A percentile compares a stretch with the other conserved stretches of the same genome.
phyloP scores from a whole-genome alignment of 2,888 invertebrate genomes.

The Nesidiocoris tenuis region DNA sequence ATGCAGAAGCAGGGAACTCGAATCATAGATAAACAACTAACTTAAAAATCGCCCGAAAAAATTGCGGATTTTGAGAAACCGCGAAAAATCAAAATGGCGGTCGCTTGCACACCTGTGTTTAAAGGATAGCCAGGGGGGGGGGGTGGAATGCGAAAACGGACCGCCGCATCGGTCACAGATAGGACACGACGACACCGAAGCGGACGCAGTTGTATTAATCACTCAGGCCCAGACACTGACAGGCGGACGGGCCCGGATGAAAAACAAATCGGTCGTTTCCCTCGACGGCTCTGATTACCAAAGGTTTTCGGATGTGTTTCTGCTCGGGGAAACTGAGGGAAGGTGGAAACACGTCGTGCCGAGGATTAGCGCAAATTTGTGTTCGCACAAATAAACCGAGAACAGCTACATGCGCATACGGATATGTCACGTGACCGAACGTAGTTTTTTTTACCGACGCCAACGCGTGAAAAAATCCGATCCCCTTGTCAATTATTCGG shows the following conservation, averaged over 20 bases:
- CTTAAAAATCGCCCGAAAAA: too few species aligned
- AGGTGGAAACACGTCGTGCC: neutral
- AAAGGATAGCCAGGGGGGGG: neutral
- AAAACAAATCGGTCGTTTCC: constrained; percentile 24
- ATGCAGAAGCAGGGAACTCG: too few species aligned
- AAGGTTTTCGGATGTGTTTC: constrained; percentile 8
- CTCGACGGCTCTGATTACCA: constrained; percentile 28
- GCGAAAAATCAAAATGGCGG: too few species aligned
- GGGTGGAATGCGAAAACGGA: neutral
- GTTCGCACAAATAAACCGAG: constrained; percentile 40
- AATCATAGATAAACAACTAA: too few species aligned
- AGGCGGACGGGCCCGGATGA: constrained; percentile 18
- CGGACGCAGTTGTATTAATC: constrained; percentile 18
- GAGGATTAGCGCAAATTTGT: constrained; percentile 39
- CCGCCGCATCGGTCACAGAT: neutral
- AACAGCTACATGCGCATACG: constrained; percentile 14
- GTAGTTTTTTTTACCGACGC: neutral
- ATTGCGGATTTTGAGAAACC: too few species aligned
- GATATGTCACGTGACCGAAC: neutral
- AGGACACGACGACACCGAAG: neutral
- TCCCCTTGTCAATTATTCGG: too few species aligned
- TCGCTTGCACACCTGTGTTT: too few species aligned
- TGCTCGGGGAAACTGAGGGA: neutral
- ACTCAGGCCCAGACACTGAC: constrained; percentile 22
- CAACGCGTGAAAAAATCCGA: too few species aligned